Evolutionary conservation across 1,140 invertebrate species (phyloP).

Genomic region (Nasonia longicornis): DNA sequence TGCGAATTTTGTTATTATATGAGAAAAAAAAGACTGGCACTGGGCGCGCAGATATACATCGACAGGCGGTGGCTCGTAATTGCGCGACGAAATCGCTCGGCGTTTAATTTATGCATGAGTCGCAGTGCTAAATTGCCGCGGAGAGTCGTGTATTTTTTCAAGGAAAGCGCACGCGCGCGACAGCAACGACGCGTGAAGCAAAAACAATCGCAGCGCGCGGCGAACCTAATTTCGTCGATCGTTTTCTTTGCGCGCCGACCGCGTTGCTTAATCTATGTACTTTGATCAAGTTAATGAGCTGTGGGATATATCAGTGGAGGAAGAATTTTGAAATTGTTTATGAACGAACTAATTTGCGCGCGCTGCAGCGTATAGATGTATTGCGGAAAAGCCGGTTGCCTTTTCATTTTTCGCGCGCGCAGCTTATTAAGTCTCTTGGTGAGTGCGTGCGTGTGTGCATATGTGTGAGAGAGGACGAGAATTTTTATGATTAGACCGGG

Average conservation of each 20-base stretch:
- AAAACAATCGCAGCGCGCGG: constrained; percentile 15
- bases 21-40: neutral
- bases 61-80: constrained; percentile 16
- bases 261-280: neutral
- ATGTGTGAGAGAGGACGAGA: no score
- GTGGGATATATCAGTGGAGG: neutral
- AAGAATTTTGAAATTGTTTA: constrained; percentile 27
- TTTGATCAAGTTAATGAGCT: neutral
- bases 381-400: constrained; percentile 20
- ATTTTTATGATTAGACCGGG: neutral
- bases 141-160: constrained; percentile 11
- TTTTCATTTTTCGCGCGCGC: constrained; percentile 2
- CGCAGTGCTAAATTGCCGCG: constrained; percentile 4
- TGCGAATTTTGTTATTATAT: neutral
- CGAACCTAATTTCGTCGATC: constrained; percentile 13
- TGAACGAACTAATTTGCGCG: neutral
- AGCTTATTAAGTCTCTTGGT: neutral
- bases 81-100: constrained; percentile 28
- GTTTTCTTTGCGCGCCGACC: neutral
- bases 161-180: constrained; percentile 15
- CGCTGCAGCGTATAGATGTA: no score
- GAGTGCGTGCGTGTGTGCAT: no score
- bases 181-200: constrained; percentile 25
- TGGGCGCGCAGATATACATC: neutral
- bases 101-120: constrained; percentile 21